A percentile compares a stretch with the other conserved stretches of the same genome.
phyloP scores from a whole-genome alignment of 2,113 vertebrate genomes.

The Oryctolagus cuniculus region mOryCun1.1 NC_091434.1:80921501-80922000 shows the following conservation, averaged over 20 bases:
- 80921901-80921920: background rate
- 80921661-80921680: background rate
- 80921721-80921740: background rate
- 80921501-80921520: slow-evolving; percentile 27
- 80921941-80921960: background rate
- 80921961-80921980: background rate
- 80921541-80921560: background rate
- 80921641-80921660: background rate
- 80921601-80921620: slow-evolving; percentile 31
- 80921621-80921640: background rate
- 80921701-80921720: background rate
- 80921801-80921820: background rate
- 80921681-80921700: background rate
- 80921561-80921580: slow-evolving; percentile 39
- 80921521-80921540: slow-evolving; percentile 3
- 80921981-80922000: background rate
- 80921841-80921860: background rate
- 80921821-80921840: background rate
- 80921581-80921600: slow-evolving; percentile 45
- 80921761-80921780: background rate
- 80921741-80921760: background rate
- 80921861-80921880: background rate
- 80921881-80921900: background rate
- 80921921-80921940: background rate
- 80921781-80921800: background rate